A percentile compares a stretch with the other conserved stretches of the same genome.
phyloP scores from a whole-genome alignment of 1,140 invertebrate species.

The Heliothis virescens region DNA sequence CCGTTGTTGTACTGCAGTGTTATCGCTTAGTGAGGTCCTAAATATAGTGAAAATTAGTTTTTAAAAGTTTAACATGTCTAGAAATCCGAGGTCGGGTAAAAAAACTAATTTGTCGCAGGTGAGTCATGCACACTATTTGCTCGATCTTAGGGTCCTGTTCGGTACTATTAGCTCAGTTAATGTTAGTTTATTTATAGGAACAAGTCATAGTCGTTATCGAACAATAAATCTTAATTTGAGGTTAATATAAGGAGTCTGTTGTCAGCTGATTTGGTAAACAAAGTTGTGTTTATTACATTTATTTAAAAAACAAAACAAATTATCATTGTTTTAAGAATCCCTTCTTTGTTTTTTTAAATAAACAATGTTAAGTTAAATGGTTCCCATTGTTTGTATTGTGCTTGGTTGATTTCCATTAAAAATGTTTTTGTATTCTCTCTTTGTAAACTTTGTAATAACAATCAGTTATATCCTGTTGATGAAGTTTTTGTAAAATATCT shows the following conservation, averaged over 20 bases:
- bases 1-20: not conserved
- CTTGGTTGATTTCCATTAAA: not conserved
- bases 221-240: slow-evolving; percentile 23
- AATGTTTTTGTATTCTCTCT: not conserved
- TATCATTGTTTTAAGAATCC: not conserved
- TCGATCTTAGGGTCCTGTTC: slow-evolving; percentile 40
- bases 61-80: slow-evolving; percentile 65
- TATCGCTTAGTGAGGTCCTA: not conserved
- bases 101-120: slow-evolving; percentile 78
- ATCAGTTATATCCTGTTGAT: not conserved
- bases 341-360: not conserved
- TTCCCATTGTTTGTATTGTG: not conserved
- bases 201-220: slow-evolving; percentile 21
- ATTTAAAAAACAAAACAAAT: slow-evolving; percentile 13
- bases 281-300: not conserved
- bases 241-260: slow-evolving; percentile 17
- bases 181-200: slow-evolving; percentile 44
- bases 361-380: not conserved
- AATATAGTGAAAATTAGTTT: slow-evolving; percentile 22
- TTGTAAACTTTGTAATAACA: not conserved
- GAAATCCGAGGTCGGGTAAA: slow-evolving; percentile 70
- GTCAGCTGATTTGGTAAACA: slow-evolving; percentile 56
- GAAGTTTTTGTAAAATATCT: not conserved
- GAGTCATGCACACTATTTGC: slow-evolving; percentile 71
- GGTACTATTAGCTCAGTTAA: slow-evolving; percentile 35